Evolutionary conservation across 1,140 invertebrate genomes (phyloP).

Genomic region (Pemphigus obesinymphae): DNA sequence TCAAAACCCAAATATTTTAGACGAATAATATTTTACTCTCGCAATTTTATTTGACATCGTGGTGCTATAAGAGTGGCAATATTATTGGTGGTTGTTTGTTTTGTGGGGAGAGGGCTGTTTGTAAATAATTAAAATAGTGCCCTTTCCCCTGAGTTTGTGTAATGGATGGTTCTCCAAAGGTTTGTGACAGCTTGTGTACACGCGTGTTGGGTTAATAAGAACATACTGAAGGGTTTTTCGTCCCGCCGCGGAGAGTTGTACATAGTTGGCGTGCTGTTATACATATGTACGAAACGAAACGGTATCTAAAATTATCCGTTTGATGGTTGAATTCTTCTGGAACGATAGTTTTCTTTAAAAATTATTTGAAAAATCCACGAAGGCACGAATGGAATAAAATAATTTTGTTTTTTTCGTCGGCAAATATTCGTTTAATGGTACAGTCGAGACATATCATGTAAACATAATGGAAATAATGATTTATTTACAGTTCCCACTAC

Average conservation of each 20-base stretch:
- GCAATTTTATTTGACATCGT: background rate
- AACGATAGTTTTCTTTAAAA: background rate
- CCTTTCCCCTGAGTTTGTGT: background rate
- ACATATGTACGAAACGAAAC: background rate
- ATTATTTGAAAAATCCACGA: background rate
- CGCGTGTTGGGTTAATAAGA: background rate
- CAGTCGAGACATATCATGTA: background rate
- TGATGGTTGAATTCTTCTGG: background rate
- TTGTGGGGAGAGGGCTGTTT: background rate
- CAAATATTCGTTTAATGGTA: background rate
- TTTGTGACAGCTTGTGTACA: slow-evolving; percentile 3
- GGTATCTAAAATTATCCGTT: background rate
- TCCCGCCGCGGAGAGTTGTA: background rate
- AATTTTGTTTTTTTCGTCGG: background rate
- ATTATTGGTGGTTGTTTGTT: background rate
- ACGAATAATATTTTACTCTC: background rate
- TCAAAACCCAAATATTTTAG: too few species aligned
- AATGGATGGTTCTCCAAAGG: slow-evolving; percentile 6
- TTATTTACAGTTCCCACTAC: background rate
- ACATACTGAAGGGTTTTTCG: background rate
- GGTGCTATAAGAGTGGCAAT: background rate
- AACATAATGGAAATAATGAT: background rate
- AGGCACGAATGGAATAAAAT: background rate
- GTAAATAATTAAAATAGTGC: slow-evolving; percentile 25
- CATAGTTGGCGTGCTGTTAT: background rate